These are phyloP conservation scores for Eubucco bourcierii DNA, from an alignment of 2,113 vertebrate species.

Conservation along the genomic window DNA sequence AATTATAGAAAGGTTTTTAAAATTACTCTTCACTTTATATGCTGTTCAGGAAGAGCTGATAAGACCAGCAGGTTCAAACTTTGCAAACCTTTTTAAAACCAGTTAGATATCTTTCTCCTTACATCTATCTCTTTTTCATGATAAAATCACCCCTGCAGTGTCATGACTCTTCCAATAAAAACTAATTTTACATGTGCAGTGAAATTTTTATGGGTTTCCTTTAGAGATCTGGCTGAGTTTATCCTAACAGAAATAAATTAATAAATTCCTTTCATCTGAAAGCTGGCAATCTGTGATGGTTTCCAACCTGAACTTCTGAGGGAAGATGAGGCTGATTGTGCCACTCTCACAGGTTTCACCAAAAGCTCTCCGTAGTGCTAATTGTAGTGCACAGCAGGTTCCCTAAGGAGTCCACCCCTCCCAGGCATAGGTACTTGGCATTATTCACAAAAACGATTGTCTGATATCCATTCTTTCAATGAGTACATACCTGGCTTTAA, in stretches of 20 bases:
- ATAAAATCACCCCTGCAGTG: not conserved
- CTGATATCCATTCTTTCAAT: not conserved
- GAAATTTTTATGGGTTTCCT: not conserved
- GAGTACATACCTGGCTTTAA: not conserved
- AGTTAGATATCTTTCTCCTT: not conserved
- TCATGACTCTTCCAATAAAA: not conserved
- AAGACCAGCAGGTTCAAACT: not conserved
- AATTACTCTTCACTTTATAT: not conserved
- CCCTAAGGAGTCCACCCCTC: not conserved
- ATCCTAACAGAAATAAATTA: not conserved
- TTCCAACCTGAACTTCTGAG: not conserved
- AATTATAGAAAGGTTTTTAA: not conserved
- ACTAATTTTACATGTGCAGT: rapidly evolving
- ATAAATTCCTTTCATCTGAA: not conserved
- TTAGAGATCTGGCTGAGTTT: not conserved
- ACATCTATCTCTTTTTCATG: not conserved
- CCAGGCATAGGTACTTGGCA: not conserved
- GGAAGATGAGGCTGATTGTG: not conserved
- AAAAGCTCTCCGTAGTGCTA: not conserved
- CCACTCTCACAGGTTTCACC: not conserved
- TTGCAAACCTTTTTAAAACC: not conserved
- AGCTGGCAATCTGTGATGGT: not conserved
- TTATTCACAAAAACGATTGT: not conserved
- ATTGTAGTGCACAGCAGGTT: not conserved
- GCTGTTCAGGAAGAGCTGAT: not conserved